Evolutionary conservation across 2,797 vertebrate species (phyloP).

Genomic region (Diceros bicornis): DNA sequence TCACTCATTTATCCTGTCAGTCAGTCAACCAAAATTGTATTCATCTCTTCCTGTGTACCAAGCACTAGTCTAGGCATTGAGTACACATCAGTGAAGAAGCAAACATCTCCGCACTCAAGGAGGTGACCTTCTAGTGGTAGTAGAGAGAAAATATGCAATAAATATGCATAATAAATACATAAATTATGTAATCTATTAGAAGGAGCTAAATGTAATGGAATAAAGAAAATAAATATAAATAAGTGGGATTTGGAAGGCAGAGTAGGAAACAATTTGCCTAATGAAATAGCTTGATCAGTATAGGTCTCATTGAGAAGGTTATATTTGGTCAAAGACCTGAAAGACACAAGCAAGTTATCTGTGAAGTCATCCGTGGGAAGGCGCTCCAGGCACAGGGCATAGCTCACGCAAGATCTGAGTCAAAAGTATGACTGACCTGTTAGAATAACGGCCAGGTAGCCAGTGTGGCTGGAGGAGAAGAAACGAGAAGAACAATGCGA

Average conservation of each 20-base stretch:
- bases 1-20: background rate
- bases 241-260: background rate
- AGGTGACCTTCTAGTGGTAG: fast-evolving
- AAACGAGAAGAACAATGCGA: background rate
- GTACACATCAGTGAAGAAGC: background rate
- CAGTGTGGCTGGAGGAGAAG: background rate
- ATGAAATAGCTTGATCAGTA: background rate
- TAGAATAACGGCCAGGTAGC: background rate
- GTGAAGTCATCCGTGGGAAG: background rate
- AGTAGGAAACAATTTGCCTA: too few species aligned
- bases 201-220: background rate
- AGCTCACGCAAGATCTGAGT: background rate
- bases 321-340: background rate
- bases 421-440: background rate
- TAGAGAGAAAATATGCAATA: background rate
- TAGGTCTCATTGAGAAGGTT: background rate
- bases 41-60: background rate
- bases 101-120: background rate
- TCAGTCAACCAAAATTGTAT: background rate
- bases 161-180: background rate
- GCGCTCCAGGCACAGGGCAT: too few species aligned
- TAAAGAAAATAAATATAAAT: background rate
- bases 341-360: background rate
- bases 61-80: background rate
- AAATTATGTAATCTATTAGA: background rate